Evolutionary conservation across 64 coral and sea anemone genomes (phyloP), one percentile per base, ranked within the genome.

Genomic region (Stichodactyla mertensii): DNA sequence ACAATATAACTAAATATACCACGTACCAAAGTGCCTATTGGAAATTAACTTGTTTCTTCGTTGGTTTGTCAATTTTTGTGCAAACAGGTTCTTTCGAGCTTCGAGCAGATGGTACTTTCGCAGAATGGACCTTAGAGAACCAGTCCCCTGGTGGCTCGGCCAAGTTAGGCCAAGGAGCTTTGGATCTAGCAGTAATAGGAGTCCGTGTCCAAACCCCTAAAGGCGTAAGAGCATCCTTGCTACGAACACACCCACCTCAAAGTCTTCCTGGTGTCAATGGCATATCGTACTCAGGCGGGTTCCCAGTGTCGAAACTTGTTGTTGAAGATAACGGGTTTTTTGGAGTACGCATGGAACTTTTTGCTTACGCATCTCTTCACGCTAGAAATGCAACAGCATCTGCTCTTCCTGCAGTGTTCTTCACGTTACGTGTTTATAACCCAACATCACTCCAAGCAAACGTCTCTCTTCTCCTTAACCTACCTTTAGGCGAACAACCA

Each of bases 111-210:
- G 94, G 94, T 4, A 67, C 94, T 45, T 90, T 97, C 31, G 86
- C 61, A 77, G 94, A 97, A 54, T 97, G 94, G 94, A 97, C 94
- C 16, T 79, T 97, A 55, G 94, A 93, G 77, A 97, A 97, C 80
- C 94, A 97, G 82, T 97, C 94, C 16, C 94, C 94, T 31, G 94
- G 94, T 87, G 94, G 94, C 53, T 97, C 94, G 26, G 94, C 84
- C 12, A 97, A 97, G 64, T 87, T 97, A 28, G 87, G 94, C 45
- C 88, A 79, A 53, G 85, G 88, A 55, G 91, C 94, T 36, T 57
- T 97, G 85, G 94, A 97, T 16, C 82, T 93, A 54, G 88, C 94
- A 6, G 61, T 93, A 28, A 20, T 97, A 36, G 94, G 85, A 59
- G 88, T 97, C 8, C 80, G 91, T 77, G 71, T 97, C 16, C 85